phyloP scores from a whole-genome alignment of 1,140 invertebrate species.

The Lethocerus indicus region DNA sequence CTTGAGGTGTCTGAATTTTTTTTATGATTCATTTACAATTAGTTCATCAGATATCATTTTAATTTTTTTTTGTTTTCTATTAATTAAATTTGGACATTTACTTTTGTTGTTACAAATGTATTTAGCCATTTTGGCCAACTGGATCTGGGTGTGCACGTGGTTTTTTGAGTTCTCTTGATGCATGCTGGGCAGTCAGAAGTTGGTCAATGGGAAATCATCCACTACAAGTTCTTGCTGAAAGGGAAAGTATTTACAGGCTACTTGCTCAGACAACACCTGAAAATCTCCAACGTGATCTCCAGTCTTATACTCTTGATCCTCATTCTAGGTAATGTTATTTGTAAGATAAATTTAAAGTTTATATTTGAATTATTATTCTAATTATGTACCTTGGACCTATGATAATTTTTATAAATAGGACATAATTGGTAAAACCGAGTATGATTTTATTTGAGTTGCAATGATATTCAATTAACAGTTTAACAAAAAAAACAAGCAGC shows the following conservation, averaged over 20 bases:
- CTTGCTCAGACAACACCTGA: slow-evolving; percentile 80
- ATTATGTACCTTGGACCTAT: no score
- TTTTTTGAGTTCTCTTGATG: slow-evolving; percentile 89
- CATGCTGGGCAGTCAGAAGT: slow-evolving; percentile 82
- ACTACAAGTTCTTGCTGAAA: slow-evolving; percentile 74
- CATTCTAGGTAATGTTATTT: slow-evolving; percentile 51
- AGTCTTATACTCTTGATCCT: slow-evolving; percentile 79
- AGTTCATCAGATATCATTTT: no score
- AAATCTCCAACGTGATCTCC: slow-evolving; percentile 79
- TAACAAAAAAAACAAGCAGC: no score
- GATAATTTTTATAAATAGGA: no score
- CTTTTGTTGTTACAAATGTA: slow-evolving; percentile 18
- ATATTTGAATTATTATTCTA: no score
- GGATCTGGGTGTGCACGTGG: slow-evolving; percentile 94
- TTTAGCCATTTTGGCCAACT: slow-evolving; percentile 92
- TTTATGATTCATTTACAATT: background rate
- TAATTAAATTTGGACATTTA: slow-evolving; percentile 3
- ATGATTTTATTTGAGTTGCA: no score
- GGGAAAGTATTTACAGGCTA: slow-evolving; percentile 79
- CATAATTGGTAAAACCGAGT: no score
- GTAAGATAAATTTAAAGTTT: no score
- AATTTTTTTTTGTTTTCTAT: slow-evolving; percentile 8
- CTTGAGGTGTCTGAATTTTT: no score
- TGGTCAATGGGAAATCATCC: slow-evolving; percentile 59
- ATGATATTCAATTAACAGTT: no score